Percentiles rank a stretch among this genome's conserved stretches.
Conservation (phyloP, 2,113 vertebrate species). For the Balaenoptera acutorostrata region DNA sequence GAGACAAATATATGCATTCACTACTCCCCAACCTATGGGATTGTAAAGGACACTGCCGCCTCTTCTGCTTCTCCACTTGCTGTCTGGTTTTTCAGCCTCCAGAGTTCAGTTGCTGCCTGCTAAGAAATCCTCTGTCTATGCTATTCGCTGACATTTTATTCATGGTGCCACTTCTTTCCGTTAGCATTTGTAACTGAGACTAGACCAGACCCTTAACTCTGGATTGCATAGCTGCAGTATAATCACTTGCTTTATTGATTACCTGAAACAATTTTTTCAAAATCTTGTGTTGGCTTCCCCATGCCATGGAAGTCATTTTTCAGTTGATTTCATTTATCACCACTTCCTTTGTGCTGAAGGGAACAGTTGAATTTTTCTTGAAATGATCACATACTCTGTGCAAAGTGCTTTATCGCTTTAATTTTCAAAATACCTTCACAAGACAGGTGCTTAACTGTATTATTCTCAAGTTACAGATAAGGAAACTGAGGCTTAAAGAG, state of each 20-base stretch:
- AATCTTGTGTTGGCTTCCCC: background rate
- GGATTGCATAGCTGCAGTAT: background rate
- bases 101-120: background rate
- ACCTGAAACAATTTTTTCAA: background rate
- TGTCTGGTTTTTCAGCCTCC: background rate
- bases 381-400: background rate
- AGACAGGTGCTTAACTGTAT: background rate
- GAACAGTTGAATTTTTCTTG: background rate
- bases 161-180: background rate
- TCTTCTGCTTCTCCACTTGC: background rate
- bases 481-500: constrained; percentile 26
- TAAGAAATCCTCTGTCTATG: background rate
- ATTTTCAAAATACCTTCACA: constrained; percentile 35
- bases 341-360: background rate
- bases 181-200: background rate
- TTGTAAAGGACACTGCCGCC: background rate
- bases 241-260: background rate
- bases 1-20: background rate
- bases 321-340: background rate
- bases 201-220: background rate
- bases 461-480: constrained; percentile 42
- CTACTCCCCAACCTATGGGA: background rate
- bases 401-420: constrained; percentile 1
- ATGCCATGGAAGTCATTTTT: background rate
- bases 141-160: background rate